Evolutionary conservation across 2,797 vertebrate species (phyloP), one percentile per base, ranked within the genome.

Genomic region (Manis crassicaudata): DNA sequence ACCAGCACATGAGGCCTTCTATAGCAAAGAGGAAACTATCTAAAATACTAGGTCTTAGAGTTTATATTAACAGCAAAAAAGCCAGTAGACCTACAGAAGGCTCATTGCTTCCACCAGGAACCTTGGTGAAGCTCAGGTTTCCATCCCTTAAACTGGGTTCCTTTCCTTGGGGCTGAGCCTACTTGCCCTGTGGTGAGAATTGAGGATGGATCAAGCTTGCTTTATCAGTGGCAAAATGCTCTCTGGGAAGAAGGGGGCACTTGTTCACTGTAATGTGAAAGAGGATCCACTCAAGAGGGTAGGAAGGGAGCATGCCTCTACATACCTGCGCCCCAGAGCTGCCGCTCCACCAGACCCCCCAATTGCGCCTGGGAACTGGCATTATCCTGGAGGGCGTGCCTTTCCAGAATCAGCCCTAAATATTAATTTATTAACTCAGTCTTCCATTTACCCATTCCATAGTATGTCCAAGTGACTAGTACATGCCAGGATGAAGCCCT

Each of bases 81-180:
- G 25, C 29, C 29, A 16, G 21, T 0, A 5, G 46, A 21, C 73
- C 73, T 6, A 18, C 29, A n/a, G 46, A 65, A 87, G 35, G 2
- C 20, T n/a, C 32, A 20, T n/a, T 3, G 0, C 27, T 46, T 17
- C 27, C 65, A 43, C 16, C 3, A 3, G 1, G 3, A 9, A 7
- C 50, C 20, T 73, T 1, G 25, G 77, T 8, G 7, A 46, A 32
- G 6, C 56, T 56, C 5, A 4, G 46, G 62, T n/a, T 46, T 32
- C 35, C 54, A 35, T 23, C 27, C 4, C 35, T 54, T 58, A 20
- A 23, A 67, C 3, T 1, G 14, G 58, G n/a, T 9, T 10, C 68
- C 27, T 32, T 27, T 12, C 40, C 25, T 52, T 75, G 25, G 46
- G 27, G 50, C 35, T 1, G 0, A 50, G 52, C 21, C 40, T 40